Evolutionary conservation across 2,888 invertebrate genomes (phyloP).

Genomic region (Ctena decussata): DNA sequence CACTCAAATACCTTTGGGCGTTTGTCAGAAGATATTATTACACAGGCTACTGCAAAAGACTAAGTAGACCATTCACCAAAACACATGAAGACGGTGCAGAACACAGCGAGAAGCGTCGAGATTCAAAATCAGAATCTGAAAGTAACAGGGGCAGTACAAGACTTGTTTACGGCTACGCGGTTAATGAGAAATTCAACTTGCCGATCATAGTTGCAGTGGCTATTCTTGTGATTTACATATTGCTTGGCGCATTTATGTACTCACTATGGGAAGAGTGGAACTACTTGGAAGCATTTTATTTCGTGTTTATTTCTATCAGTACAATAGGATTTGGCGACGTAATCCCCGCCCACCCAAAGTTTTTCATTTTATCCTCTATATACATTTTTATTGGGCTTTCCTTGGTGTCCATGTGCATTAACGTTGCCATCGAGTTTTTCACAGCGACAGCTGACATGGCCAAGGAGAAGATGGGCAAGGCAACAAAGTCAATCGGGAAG

Average conservation of each 20-base stretch:
- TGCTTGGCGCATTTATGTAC: slow-evolving; percentile 94
- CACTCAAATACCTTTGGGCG: slow-evolving; percentile 95
- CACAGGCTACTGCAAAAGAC: slow-evolving; percentile 92
- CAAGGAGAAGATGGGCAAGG: slow-evolving; percentile 71
- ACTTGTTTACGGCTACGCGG: slow-evolving; percentile 68
- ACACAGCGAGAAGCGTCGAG: not conserved
- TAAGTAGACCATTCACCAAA: slow-evolving; percentile 82
- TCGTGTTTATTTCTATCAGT: slow-evolving; percentile 91
- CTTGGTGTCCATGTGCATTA: slow-evolving; percentile 98
- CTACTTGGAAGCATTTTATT: slow-evolving; percentile 98
- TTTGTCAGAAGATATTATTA: slow-evolving; percentile 87
- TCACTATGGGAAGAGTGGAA: slow-evolving; percentile 91
- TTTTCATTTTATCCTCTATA: slow-evolving; percentile 96
- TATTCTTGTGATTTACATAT: slow-evolving; percentile 94
- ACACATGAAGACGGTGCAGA: slow-evolving; percentile 12
- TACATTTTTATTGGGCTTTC: slow-evolving; percentile 98
- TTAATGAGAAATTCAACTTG: slow-evolving; percentile 94
- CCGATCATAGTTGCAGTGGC: slow-evolving; percentile 95
- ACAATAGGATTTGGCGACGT: slow-evolving; percentile 97
- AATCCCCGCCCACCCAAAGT: slow-evolving; percentile 94
- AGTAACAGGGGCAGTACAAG: slow-evolving; percentile 57
- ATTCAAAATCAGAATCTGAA: not conserved
- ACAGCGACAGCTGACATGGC: slow-evolving; percentile 75
- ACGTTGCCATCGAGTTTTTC: slow-evolving; percentile 91
- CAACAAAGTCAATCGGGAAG: slow-evolving; percentile 58